Evolutionary conservation across 2,888 invertebrate species (phyloP), one percentile per base, ranked within the genome.

Genomic region (Prosapia bicincta): DNA sequence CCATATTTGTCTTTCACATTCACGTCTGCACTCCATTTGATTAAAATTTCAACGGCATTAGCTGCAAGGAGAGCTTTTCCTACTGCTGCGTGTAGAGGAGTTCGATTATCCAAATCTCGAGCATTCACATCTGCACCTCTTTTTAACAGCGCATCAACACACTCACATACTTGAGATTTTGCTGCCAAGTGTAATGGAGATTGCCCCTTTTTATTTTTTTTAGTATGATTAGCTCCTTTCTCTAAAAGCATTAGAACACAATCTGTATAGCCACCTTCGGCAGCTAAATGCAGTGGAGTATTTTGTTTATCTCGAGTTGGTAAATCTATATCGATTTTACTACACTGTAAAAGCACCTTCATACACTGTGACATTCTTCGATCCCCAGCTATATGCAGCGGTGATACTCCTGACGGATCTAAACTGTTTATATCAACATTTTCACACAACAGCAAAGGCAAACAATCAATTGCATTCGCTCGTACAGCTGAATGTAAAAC

Each of bases 171-270:
- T 74, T 95, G 91, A 0, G 93, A 90, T 32, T 93, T 89, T 0
- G 94, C 91, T 0, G 96, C 96, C 80, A 96, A 85, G 84, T 97
- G 97, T 26, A 97, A 85, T 0, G 96, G 92, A 0, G 95, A 94
- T 82, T 95, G 95, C 10, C 93, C 93, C 72, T 95, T 88, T 82
- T 92, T 90, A 83, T 94, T 94, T 81, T 90, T 90, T 65, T 90
- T 86, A 79, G 91, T 90, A 0, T 92, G 91, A 82, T 93, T 91
- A 0, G 95, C 95, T 0, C 92, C 91, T 81, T 91, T 91, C 9
- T 90, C 88, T 54, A 96, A 83, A 66, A 95, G 84, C 67, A 93
- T 84, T 81, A 92, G 91, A 0, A 96, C 90, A 81, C 94, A 95
- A 72, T 96, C 94, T 13, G 89, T 89, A 83, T 93, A 93, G 0